phyloP scores from a whole-genome alignment of 2,888 invertebrate species.

The Tupiocoris notatus region DNA sequence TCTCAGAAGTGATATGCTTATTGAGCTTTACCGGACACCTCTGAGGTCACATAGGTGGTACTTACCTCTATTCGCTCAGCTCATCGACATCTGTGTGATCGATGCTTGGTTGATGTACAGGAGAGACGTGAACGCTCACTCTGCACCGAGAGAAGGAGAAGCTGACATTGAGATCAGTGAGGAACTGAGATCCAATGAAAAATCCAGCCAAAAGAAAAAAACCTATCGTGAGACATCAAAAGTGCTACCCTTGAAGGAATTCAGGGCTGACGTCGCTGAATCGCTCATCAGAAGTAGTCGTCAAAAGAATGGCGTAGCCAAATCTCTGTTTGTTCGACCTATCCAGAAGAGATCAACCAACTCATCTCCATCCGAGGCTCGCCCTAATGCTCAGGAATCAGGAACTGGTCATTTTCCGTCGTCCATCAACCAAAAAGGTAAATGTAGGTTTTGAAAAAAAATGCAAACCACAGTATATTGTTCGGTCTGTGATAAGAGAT shows the following conservation, averaged over 20 bases:
- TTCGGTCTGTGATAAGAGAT: too few species aligned
- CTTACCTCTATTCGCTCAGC: conserved; percentile 8
- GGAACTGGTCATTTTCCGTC: conserved; percentile 18
- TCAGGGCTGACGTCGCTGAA: conserved; percentile 20
- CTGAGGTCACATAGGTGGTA: conserved; percentile 19
- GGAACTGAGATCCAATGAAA: not conserved
- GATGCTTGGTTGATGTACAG: conserved; percentile 28
- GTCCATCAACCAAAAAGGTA: conserved; percentile 28
- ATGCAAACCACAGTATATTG: too few species aligned
- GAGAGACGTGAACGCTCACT: conserved; percentile 21
- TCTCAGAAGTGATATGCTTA: conserved; percentile 13
- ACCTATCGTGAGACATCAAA: not conserved
- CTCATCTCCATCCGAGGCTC: not conserved
- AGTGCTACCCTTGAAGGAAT: conserved; percentile 20
- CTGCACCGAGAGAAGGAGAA: not conserved
- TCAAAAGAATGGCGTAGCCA: not conserved
- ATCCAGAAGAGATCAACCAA: not conserved
- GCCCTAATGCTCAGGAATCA: not conserved
- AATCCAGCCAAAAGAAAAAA: not conserved
- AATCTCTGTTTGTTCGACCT: not conserved
- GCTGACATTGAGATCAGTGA: not conserved
- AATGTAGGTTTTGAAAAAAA: too few species aligned
- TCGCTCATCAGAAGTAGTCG: not conserved
- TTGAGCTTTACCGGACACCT: conserved; percentile 5
- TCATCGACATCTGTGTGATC: conserved; percentile 13